phyloP scores from a whole-genome alignment of 37 sponge, comb jelly and placozoan species.

The Ephydatia muelleri region DNA sequence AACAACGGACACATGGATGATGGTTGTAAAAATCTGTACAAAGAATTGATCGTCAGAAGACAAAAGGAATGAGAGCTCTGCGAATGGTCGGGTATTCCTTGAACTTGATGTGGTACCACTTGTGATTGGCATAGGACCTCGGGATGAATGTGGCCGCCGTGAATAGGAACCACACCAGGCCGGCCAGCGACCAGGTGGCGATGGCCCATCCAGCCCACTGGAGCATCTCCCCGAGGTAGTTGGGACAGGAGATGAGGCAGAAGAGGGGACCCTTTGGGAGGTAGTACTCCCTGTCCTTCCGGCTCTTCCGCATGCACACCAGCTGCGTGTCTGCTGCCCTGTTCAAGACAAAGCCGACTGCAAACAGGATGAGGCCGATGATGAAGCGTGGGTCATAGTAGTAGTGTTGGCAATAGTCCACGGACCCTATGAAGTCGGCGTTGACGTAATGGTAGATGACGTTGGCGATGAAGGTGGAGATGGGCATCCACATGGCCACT shows the following conservation, averaged over 20 bases:
- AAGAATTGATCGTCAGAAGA: conserved; percentile 40
- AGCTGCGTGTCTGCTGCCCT: conserved; percentile 62
- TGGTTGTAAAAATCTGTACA: not conserved
- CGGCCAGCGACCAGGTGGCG: conserved; percentile 82
- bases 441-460: conserved; percentile 61
- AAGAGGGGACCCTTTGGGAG: conserved; percentile 75
- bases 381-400: conserved; percentile 81
- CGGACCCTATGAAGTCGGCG: conserved; percentile 66
- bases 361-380: conserved; percentile 75
- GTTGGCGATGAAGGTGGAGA: conserved; percentile 39
- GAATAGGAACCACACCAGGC: conserved; percentile 82
- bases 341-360: conserved; percentile 74
- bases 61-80: conserved; percentile 80
- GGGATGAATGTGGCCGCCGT: conserved; percentile 57
- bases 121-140: conserved; percentile 73
- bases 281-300: conserved; percentile 46
- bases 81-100: conserved; percentile 61
- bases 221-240: conserved; percentile 81
- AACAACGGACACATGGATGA: not conserved
- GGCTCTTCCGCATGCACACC: conserved; percentile 30
- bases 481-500: conserved; percentile 43
- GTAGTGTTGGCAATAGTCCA: conserved; percentile 35
- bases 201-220: conserved; percentile 90
- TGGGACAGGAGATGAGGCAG: conserved; percentile 69
- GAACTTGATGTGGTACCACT: conserved; percentile 72